Conservation (phyloP, 2,113 vertebrate genomes). For the Choloepus hoffmanni region DNA sequence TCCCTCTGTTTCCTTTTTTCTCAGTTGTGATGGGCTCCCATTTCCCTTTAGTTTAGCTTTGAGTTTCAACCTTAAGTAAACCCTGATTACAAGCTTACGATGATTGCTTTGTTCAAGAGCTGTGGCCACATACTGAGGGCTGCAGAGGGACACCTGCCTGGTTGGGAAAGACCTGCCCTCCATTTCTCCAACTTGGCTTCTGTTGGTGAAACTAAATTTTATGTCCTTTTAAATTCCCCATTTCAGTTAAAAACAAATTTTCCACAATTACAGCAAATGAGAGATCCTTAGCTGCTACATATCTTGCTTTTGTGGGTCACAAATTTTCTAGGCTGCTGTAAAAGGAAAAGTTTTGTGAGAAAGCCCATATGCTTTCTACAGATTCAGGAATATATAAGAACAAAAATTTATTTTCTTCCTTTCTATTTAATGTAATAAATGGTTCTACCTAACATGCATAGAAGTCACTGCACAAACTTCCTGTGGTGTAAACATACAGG, state of each 20-base stretch:
- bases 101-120: not conserved
- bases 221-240: not conserved
- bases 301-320: not conserved
- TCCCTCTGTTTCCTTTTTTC: not conserved
- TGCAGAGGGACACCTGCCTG: rapidly evolving
- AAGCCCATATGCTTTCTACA: not conserved
- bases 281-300: not conserved
- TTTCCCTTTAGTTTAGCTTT: slow-evolving; percentile 28
- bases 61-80: slow-evolving; percentile 59
- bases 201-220: not conserved
- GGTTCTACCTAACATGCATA: not conserved
- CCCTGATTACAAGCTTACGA: not conserved
- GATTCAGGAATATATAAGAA: not conserved
- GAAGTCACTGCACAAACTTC: not conserved
- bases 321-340: not conserved
- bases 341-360: not conserved
- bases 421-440: not conserved
- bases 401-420: not conserved
- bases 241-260: not conserved
- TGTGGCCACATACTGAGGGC: not conserved
- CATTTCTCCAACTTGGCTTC: not conserved
- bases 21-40: not conserved
- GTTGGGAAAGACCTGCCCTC: not conserved
- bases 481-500: not conserved
- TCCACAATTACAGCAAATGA: not conserved